These are phyloP conservation scores for Petrosia ficiformis DNA, from an alignment of 37 sponge, comb jelly and placozoan species.

Conservation along the genomic window DNA sequence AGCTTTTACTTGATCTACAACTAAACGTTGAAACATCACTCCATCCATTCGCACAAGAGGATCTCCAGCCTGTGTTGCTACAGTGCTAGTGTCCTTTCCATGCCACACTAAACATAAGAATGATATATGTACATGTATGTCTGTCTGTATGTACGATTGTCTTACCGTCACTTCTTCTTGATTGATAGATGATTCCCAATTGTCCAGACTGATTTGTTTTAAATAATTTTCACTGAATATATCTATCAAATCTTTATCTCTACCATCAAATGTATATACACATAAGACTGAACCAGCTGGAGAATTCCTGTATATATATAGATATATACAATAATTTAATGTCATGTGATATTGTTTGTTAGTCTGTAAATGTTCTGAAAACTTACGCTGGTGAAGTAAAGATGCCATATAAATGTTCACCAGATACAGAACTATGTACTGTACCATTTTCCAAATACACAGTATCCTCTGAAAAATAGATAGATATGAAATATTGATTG, in stretches of 20 bases:
- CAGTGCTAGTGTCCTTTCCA: no score
- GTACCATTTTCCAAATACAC: constrained; percentile 13
- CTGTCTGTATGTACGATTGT: no score
- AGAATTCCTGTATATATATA: constrained; percentile 51
- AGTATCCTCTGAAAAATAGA: constrained; percentile 28
- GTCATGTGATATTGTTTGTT: constrained; percentile 11
- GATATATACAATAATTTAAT: not conserved
- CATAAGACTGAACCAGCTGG: constrained; percentile 84
- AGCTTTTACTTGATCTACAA: constrained; percentile 33
- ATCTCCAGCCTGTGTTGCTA: no score
- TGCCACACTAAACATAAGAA: no score
- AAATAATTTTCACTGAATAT: constrained; percentile 47
- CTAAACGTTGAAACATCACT: constrained; percentile 47
- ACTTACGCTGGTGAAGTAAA: constrained; percentile 52
- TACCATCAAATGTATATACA: constrained; percentile 53
- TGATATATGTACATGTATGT: no score
- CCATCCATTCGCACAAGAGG: constrained; percentile 18
- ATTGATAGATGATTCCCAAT: no score
- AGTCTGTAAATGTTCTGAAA: no score
- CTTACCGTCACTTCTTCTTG: no score
- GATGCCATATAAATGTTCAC: constrained; percentile 46
- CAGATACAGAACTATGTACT: constrained; percentile 3
- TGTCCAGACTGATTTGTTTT: not conserved
- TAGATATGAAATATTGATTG: not conserved
- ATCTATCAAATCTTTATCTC: constrained; percentile 19